Evolutionary conservation across 2,113 vertebrate species (phyloP), one percentile per base, ranked within the genome.

Genomic region (Uria aalge): DNA sequence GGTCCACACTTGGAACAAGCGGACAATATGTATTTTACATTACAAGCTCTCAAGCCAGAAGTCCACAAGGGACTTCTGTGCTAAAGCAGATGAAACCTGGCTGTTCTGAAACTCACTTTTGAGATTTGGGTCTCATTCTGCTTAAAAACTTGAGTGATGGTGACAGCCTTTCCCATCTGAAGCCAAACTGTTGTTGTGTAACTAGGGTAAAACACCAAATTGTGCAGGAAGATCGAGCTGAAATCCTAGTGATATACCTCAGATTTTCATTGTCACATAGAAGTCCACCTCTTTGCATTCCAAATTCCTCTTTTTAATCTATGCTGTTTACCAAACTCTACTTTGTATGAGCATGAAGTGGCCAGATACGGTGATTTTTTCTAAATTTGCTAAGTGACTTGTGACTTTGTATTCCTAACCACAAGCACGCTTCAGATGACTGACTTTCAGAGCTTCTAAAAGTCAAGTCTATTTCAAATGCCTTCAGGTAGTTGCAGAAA

Each of bases 211-310:
- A 88, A 10, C 6, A 59, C 15, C 15, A 30, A 48, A 67, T 11
- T 0, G 0, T 11, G 30, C 30, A 47, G 1, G 11, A 15, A 74
- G 9, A 48, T 3, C 0, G 0, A 84, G 14, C 30, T 71, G 73
- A 77, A 81, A 30, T 77, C 22, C 29, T 32, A n/a, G n/a, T 56
- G 29, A 63, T 76, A 43, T 3, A 47, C 7, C 19, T 78, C n/a
- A 20, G 23, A 14, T 63, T 87, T 93, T 18, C 53, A 24, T 15
- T n/a, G 23, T 50, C 71, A 41, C 26, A 12, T 62, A 30, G 14
- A 85, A 77, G 4, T 63, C n/a, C 26, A 59, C 6, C 18, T 2
- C 0, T 67, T 82, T 62, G 15, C 29, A 41, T 92, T 85, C 26
- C 8, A 67, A 47, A 76, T 47, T 19, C 5, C 4, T 81, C 7